Percentiles rank a stretch among this genome's conserved stretches.
These are phyloP conservation scores for Atrichornis clamosus DNA, from an alignment of 2,113 vertebrate species.

Conservation along the genomic window DNA sequence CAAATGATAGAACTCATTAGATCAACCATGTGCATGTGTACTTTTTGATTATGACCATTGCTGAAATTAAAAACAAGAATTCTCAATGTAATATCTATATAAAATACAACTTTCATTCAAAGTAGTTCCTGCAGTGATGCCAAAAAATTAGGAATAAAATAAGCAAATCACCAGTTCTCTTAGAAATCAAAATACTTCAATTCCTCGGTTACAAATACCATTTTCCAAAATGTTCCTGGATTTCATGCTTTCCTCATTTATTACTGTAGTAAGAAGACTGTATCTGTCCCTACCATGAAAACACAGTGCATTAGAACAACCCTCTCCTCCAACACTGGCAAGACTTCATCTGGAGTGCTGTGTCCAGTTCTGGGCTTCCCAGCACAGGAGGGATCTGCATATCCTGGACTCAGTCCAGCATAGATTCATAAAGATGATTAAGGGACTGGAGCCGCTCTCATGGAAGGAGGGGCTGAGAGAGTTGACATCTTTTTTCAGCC, in stretches of 20 bases:
- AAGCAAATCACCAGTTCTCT: neutral
- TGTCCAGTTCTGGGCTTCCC: neutral
- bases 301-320: neutral
- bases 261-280: neutral
- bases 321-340: neutral
- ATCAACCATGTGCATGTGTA: constrained; percentile 99
- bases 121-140: neutral
- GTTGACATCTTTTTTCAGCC: neutral
- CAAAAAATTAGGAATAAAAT: neutral
- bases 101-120: neutral
- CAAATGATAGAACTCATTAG: constrained; percentile 99
- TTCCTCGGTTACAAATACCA: neutral
- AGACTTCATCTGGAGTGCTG: neutral
- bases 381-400: neutral
- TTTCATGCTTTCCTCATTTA: neutral
- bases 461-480: neutral
- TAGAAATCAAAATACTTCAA: neutral
- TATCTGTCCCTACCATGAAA: neutral
- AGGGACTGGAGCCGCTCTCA: neutral
- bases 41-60: constrained; percentile 99
- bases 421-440: neutral
- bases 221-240: neutral
- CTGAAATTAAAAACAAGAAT: constrained; percentile 73
- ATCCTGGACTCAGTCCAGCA: neutral
- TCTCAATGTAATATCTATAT: neutral